These are phyloP conservation scores for Corvus hawaiiensis DNA, from an alignment of 2,113 vertebrate species.

Conservation along the genomic window DNA sequence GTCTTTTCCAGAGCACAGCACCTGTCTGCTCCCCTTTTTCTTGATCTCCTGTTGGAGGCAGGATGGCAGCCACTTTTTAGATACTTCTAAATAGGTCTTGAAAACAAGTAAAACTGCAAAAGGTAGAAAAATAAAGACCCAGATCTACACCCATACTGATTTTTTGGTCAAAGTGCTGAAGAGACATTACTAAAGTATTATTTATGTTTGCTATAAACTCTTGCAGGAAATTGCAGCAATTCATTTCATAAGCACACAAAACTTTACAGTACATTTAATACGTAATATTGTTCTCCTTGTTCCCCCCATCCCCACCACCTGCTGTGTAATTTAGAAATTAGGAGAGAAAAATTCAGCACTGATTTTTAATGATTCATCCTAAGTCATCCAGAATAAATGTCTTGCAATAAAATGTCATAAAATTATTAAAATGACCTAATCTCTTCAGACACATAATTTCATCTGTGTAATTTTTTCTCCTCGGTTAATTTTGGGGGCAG, in stretches of 20 bases:
- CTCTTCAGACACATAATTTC: not conserved
- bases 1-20: not conserved
- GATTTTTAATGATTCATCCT: not conserved
- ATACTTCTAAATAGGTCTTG: not conserved
- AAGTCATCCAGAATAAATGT: conserved; percentile 10
- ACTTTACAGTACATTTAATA: not conserved
- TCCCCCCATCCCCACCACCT: not conserved
- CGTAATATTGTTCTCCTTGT: not conserved
- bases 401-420: not conserved
- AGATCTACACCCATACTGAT: rapidly evolving
- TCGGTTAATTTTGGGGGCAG: not conserved
- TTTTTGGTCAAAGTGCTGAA: not conserved
- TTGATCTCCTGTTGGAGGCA: not conserved
- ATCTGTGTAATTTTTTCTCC: not conserved
- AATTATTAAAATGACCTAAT: not conserved
- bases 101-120: not conserved
- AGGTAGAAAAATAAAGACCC: not conserved
- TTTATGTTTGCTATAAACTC: not conserved
- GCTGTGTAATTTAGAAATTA: not conserved
- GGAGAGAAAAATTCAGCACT: not conserved
- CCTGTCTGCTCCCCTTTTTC: not conserved
- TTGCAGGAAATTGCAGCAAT: not conserved
- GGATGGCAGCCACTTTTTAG: not conserved
- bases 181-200: not conserved
- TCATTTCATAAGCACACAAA: not conserved